Base-by-base conservation (phyloP, 2,113 vertebrate genomes). In the Synchiropus splendidus region DNA sequence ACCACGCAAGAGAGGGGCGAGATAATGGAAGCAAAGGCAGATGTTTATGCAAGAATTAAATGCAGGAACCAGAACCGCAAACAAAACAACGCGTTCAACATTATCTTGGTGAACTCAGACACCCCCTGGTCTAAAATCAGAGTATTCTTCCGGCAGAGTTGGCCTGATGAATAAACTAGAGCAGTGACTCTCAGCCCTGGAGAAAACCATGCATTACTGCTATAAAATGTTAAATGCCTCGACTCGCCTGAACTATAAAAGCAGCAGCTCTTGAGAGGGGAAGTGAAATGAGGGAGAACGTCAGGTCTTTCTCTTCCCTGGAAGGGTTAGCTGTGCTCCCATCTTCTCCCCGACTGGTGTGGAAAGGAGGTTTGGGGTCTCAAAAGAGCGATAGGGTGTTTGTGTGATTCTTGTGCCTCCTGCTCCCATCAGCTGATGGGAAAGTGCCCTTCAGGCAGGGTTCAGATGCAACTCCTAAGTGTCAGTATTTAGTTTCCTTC, bases 151-250 rank as follows among this genome's bases (percentile, higher is more conserved):
- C 17, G 43, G 55, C 58, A 44, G 41, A 55, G 48, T 49, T 58
- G 57, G 49, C 55, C 43, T 64, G 41, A 80, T 82, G 62, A 85
- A 82, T 81, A 79, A 83, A 67, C 74, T 66, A 83, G 69, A 56
- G 67, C 43, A 43, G 52, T 61, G 69, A 70, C 69, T 76, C 60
- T 30, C 30, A 39, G 43, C 65, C 53, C 35, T 55, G 49, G 50
- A 73, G 66, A 56, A 50, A 40, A 16, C 41, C 37, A 15, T 60
- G 65, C 77, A 77, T 79, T 80, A 74, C 73, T 56, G 63, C 59
- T 62, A 75, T 72, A 64, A 79, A 79, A 81, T 79, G 77, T 78
- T 77, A 78, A 83, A 67, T 66, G 65, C 46, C 47, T 69, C 55
- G 44, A 67, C 49, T 45, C 61, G 56, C 21, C 16, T 16, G 39